Base-by-base conservation (phyloP, 1,140 invertebrate genomes). In the Calycopis cecrops region DNA sequence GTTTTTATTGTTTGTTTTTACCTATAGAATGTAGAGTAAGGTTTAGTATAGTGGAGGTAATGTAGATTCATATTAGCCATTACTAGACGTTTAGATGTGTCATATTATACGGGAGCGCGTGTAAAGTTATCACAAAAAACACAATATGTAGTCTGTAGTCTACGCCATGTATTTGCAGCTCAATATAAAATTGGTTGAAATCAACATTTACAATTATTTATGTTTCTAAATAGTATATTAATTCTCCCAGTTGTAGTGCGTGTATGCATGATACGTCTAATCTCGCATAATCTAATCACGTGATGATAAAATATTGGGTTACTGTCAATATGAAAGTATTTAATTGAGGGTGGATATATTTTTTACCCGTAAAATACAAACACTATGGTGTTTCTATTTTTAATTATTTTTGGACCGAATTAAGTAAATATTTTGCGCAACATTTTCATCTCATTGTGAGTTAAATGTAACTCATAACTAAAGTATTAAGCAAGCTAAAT, bases 1-100 rank as follows among this genome's bases (percentile, higher is more conserved):
- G 79, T 85, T 82, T 84, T 81, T 77, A 76, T 79, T 78, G 67
- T 71, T 80, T 76, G 66, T 73, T 65, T 69, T 71, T 73, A 69
- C 60, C 60, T 75, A 71, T 76, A 58, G 80, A 79, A 67, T 62
- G 64, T 74, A 74, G 68, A 57, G 58, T 65, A 59, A 66, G 67
- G 66, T 28, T 42, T 38, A 42, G 55, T 42, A 48, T 38, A 37
- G 35, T 14, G 12, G 51, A 47, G 44, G 50, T 52, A 28, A 28
- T 6, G 55, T 58, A 49, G 49, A 69, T 65, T 65, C 58, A 62
- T 59, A 61, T 75, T 72, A 72, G 75, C 72, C 75, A 76, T 74
- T 74, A 58, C 57, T 79, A 76, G 71, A 73, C 59, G 67, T 69
- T 68, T 73, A 73, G 71, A 71, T 69, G 40, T 44, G 40, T 44